A percentile compares a stretch with the other conserved stretches of the same genome.
phyloP scores from a whole-genome alignment of 2,113 vertebrate genomes.

The Saimiri boliviensis region DNA sequence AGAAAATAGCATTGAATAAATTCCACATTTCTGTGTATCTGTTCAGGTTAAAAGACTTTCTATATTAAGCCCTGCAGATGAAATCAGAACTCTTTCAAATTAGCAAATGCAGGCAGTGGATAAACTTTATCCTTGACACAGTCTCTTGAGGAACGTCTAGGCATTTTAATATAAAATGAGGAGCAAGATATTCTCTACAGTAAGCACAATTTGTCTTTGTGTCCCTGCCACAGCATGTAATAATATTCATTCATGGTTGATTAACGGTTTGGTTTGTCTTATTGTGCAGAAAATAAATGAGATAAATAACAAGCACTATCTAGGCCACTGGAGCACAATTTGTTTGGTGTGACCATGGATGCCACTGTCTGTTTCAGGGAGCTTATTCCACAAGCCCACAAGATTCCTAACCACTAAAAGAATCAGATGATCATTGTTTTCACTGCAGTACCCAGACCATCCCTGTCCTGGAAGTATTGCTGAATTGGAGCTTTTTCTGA shows the following conservation, averaged over 20 bases:
- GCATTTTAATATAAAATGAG: conserved; percentile 45
- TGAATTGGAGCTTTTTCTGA: background rate
- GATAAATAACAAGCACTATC: background rate
- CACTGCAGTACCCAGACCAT: fast-evolving
- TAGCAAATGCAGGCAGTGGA: conserved; percentile 29
- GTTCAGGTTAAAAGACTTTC: conserved; percentile 38
- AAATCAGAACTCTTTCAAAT: conserved; percentile 4
- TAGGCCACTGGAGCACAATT: background rate
- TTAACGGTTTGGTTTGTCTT: conserved; percentile 18
- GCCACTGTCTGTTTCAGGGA: fast-evolving
- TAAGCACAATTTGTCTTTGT: conserved; percentile 35
- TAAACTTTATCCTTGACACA: background rate
- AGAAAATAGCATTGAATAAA: background rate
- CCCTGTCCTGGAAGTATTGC: background rate
- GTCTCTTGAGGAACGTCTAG: conserved; percentile 52
- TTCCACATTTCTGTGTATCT: background rate
- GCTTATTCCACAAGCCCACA: fast-evolving
- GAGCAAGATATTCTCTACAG: background rate
- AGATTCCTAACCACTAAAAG: background rate
- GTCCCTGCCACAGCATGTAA: conserved; percentile 11
- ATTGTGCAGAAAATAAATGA: conserved; percentile 39
- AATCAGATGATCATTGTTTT: fast-evolving
- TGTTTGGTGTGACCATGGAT: fast-evolving
- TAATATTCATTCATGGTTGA: background rate
- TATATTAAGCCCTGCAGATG: background rate